Evolutionary conservation across 2,888 invertebrate genomes (phyloP), one percentile per base, ranked within the genome.

Genomic region (Julus scanicus): DNA sequence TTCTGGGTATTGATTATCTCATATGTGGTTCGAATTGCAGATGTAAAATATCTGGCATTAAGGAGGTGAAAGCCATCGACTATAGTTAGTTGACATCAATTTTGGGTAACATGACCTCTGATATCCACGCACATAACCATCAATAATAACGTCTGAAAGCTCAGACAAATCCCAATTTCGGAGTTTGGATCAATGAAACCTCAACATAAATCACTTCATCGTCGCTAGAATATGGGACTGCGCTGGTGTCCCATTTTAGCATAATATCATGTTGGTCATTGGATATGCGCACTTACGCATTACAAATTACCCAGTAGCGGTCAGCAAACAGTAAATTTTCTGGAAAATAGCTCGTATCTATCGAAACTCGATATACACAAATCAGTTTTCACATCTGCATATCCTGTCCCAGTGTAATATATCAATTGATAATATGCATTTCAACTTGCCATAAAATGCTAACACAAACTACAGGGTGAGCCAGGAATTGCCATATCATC

Each of bases 51-150:
- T 71, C 29, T 20, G 20, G 37, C 13, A 53, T 53, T 53, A 53
- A 53, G 11, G 53, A 17, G 53, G 17, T 53, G 53, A 53, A 53
- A 53, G 11, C 80, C 37, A 37, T 29, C 6, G 13, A 80, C 80
- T 13, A 5, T 2, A 44, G 44, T 17, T 29, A 80, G 80, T 13
- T 80, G 80, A 80, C 80, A 80, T 80, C 80, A 9, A 80, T 37
- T 80, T 80, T 37, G 80, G 29, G 80, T 80, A 80, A 80, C 80
- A 37, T 80, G 80, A 80, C 80, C 80, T 80, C 80, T 13, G 53
- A 29, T 20, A 80, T 37, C 8, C 63, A 17, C 53, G 53, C 53
- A 53, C 53, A 17, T 13, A 29, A 71, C n/a, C 15, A 37, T 80
- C 37, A 37, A 80, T 37, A 80, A 80, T 20, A 11, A 9, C 37